phyloP scores from a whole-genome alignment of 2,888 invertebrate genomes.

The Amiota communis region DNA sequence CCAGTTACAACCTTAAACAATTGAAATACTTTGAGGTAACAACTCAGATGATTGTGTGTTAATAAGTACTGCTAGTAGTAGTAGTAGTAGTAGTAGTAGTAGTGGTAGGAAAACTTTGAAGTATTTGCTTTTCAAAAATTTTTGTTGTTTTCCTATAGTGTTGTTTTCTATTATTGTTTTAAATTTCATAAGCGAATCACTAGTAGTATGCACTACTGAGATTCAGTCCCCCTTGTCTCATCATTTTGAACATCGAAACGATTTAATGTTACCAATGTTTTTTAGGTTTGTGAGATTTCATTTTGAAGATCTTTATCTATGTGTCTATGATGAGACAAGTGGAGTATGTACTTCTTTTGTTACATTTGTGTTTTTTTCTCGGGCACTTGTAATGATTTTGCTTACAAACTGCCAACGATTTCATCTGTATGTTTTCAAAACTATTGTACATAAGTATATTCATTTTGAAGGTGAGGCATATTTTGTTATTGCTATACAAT shows the following conservation, averaged over 20 bases:
- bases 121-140: constrained; percentile 3
- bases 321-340: too few relatives aligned
- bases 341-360: constrained; percentile 11
- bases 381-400: not conserved
- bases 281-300: not conserved
- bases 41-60: constrained; percentile 56
- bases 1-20: constrained; percentile 42
- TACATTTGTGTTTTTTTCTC: constrained; percentile 10
- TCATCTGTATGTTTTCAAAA: constrained; percentile 33
- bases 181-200: constrained; percentile 45
- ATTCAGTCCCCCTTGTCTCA: constrained; percentile 35
- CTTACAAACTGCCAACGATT: constrained; percentile 25
- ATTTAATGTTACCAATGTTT: constrained; percentile 41
- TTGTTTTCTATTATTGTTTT: constrained; percentile 45
- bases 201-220: too few relatives aligned
- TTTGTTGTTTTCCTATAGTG: constrained; percentile 33
- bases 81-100: too few relatives aligned
- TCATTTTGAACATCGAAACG: constrained; percentile 54
- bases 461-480: not conserved
- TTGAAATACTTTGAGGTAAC: constrained; percentile 27
- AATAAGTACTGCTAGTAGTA: constrained; percentile 48
- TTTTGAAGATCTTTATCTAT: constrained; percentile 2
- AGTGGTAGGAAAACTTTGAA: too few relatives aligned
- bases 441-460: constrained; percentile 30
- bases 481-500: not conserved